These are phyloP conservation scores for Drosophila nasuta DNA, from an alignment of 1,140 invertebrate genomes.

Conservation along the genomic window DNA sequence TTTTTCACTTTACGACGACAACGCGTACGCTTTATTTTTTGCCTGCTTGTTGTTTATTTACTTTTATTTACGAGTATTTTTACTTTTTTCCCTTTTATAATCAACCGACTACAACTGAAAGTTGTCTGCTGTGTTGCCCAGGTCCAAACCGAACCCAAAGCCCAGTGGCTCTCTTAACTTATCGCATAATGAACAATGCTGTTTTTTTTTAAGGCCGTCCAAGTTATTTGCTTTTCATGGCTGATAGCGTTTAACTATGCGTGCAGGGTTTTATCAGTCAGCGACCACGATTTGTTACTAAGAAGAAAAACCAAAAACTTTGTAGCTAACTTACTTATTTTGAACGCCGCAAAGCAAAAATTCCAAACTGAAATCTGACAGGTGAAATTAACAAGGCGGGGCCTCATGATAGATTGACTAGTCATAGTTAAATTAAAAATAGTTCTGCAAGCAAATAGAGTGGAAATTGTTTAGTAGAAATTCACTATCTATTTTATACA, in stretches of 20 bases:
- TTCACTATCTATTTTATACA: background rate
- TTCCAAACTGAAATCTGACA: constrained; percentile 11
- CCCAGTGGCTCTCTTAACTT: constrained; percentile 56
- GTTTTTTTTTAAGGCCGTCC: constrained; percentile 5
- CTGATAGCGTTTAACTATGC: constrained; percentile 48
- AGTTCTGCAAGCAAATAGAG: background rate
- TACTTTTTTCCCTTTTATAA: background rate
- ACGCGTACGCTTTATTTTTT: background rate
- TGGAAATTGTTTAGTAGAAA: background rate
- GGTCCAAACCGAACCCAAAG: constrained; percentile 2
- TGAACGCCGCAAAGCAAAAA: background rate
- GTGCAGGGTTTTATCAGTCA: constrained; percentile 34
- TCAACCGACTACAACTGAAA: constrained; percentile 40
- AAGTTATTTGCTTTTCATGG: constrained; percentile 29
- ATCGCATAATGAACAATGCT: constrained; percentile 50
- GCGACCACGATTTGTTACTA: constrained; percentile 22
- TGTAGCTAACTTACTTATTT: background rate
- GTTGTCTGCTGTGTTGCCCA: constrained; percentile 37
- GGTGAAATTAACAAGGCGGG: constrained; percentile 14
- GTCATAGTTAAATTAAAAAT: background rate
- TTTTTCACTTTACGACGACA: constrained; percentile 74
- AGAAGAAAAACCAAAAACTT: constrained; percentile 1
- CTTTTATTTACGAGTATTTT: constrained; percentile 28
- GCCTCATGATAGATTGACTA: constrained; percentile 17
- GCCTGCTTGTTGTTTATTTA: constrained; percentile 37